A percentile compares a stretch with the other conserved stretches of the same genome.
phyloP scores from a whole-genome alignment of 2,113 vertebrate genomes.

The Channa argus region DNA sequence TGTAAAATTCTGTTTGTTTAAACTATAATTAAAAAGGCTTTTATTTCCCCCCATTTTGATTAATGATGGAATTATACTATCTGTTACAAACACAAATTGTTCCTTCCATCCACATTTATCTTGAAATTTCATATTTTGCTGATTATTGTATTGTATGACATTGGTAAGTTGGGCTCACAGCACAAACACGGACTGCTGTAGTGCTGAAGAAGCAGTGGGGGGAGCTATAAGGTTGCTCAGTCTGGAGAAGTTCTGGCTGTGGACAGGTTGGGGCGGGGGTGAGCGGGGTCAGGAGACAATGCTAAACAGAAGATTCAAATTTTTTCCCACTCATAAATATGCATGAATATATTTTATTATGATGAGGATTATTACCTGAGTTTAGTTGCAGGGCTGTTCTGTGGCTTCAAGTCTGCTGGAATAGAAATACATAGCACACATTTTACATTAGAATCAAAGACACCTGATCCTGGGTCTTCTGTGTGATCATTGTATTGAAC shows the following conservation, averaged over 20 bases:
- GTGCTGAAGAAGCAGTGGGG: conserved; percentile 31
- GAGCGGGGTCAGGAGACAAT: not conserved
- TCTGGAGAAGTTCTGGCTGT: not conserved
- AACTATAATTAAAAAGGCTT: not conserved
- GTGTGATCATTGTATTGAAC: too few relatives aligned
- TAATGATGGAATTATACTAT: too few relatives aligned
- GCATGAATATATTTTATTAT: conserved; percentile 2
- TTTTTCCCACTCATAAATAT: not conserved
- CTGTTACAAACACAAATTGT: not conserved
- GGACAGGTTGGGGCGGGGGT: not conserved
- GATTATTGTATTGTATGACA: not conserved
- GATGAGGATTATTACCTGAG: not conserved
- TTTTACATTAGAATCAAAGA: too few relatives aligned
- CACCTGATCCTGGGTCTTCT: too few relatives aligned
- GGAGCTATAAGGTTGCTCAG: conserved; percentile 54
- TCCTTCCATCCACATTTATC: not conserved
- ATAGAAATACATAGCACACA: too few relatives aligned
- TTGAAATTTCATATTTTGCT: not conserved
- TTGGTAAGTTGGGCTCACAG: not conserved
- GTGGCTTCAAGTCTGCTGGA: not conserved
- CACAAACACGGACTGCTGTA: not conserved
- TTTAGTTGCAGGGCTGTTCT: not conserved
- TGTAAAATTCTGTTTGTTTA: too few relatives aligned
- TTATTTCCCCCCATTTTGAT: not conserved
- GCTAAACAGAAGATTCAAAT: conserved; percentile 8